A percentile compares a stretch with the other conserved stretches of the same genome.
phyloP scores from a whole-genome alignment of 1,140 invertebrate species.

The Drosophila sproati region DNA sequence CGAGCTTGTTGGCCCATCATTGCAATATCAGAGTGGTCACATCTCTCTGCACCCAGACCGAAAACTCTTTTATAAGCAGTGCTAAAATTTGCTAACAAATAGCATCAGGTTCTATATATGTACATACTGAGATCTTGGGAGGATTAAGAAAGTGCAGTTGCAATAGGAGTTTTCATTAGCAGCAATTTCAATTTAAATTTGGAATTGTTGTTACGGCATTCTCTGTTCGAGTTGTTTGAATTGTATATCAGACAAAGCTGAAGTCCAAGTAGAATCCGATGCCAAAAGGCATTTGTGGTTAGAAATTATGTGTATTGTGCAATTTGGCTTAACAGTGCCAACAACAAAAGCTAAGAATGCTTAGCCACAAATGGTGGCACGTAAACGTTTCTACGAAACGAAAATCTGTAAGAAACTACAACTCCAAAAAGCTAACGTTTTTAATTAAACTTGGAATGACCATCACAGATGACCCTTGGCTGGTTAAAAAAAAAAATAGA shows the following conservation, averaged over 20 bases:
- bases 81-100: conserved; percentile 20
- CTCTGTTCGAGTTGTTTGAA: conserved; percentile 4
- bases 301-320: conserved; percentile 43
- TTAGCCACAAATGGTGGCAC: conserved; percentile 17
- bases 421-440: conserved; percentile 15
- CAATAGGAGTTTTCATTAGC: conserved; percentile 27
- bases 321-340: conserved; percentile 26
- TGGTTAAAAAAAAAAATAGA: background rate
- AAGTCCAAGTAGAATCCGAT: background rate
- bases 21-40: background rate
- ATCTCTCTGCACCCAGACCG: background rate
- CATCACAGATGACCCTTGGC: background rate
- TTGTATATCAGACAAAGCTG: conserved; percentile 3
- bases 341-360: conserved; percentile 11
- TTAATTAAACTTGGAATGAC: conserved; percentile 36
- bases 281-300: conserved; percentile 20
- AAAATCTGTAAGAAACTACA: conserved; percentile 12
- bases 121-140: background rate
- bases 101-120: background rate
- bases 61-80: conserved; percentile 9
- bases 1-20: background rate
- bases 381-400: background rate
- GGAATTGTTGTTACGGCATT: conserved; percentile 29
- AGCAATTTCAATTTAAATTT: conserved; percentile 35
- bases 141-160: background rate